phyloP scores from a whole-genome alignment of 2,113 vertebrate genomes.

The Mus spicilegus region DNA sequence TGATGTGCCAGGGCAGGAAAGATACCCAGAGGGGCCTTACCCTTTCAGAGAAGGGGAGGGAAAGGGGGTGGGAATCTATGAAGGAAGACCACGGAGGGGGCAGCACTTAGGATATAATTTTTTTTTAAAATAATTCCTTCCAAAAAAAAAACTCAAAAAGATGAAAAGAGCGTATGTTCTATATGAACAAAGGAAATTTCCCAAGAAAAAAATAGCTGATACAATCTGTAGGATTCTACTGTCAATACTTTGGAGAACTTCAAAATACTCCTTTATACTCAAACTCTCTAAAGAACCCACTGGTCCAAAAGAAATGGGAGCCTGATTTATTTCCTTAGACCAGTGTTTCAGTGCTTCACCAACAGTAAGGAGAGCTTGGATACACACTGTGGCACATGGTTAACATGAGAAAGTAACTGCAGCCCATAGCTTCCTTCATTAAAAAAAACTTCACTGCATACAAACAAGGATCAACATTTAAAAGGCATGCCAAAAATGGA shows the following conservation, averaged over 20 bases:
- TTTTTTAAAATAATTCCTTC: no score
- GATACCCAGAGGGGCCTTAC: no score
- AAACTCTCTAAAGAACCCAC: conserved; percentile 28
- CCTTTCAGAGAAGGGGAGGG: no score
- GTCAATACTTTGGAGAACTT: conserved; percentile 57
- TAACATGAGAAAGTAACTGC: conserved; percentile 38
- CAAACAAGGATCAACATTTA: background rate
- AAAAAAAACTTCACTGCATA: conserved; percentile 3
- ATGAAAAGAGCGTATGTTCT: background rate
- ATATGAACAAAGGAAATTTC: background rate
- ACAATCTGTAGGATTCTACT: conserved; percentile 54
- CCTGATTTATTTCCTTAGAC: conserved; percentile 54
- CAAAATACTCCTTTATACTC: conserved; percentile 62
- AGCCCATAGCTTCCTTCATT: conserved; percentile 46
- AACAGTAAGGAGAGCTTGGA: conserved; percentile 48
- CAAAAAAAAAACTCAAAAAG: no score
- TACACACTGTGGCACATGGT: background rate
- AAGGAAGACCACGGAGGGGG: no score
- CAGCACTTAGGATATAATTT: no score
- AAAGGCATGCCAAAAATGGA: conserved; percentile 16
- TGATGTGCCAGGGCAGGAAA: no score
- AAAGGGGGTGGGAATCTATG: no score
- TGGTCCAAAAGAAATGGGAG: conserved; percentile 4
- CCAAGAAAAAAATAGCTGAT: conserved; percentile 27
- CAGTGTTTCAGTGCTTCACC: background rate